Evolutionary conservation across 2,113 vertebrate species (phyloP).

Genomic region (western clawed frog (Xenopus tropicalis)): DNA sequence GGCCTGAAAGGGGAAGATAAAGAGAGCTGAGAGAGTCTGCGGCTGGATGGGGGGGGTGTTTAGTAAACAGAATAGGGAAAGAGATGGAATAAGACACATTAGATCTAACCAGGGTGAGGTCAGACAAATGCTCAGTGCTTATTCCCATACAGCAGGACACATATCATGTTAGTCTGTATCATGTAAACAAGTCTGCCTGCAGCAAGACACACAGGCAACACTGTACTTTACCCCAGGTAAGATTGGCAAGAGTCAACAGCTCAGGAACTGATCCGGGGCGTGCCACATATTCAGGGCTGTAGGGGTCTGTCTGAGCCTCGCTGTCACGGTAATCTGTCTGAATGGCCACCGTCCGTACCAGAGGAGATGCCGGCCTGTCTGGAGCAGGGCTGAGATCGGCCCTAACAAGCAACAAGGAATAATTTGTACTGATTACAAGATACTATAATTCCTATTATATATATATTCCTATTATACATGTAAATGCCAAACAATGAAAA

Average conservation of each 20-base stretch:
- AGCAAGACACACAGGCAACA: too few species aligned
- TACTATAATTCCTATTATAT: too few species aligned
- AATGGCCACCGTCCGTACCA: conserved; percentile 68
- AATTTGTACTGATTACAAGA: too few species aligned
- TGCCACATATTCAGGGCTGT: conserved; percentile 77
- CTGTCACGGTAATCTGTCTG: conserved; percentile 94
- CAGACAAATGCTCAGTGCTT: background rate
- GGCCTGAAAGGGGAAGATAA: conserved; percentile 63
- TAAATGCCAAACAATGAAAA: too few species aligned
- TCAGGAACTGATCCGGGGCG: conserved; percentile 72
- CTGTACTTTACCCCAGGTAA: conserved; percentile 78
- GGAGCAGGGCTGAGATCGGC: conserved; percentile 4
- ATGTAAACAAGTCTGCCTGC: too few species aligned
- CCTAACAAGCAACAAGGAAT: background rate
- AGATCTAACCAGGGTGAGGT: background rate
- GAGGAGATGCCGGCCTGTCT: conserved; percentile 4
- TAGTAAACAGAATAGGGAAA: background rate
- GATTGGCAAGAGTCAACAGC: conserved; percentile 76
- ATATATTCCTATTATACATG: too few species aligned
- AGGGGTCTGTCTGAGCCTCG: conserved; percentile 90
- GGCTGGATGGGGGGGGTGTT: background rate
- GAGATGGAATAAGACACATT: background rate
- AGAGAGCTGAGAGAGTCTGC: background rate
- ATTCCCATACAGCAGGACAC: too few species aligned
- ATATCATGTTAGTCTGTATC: too few species aligned